These are phyloP conservation scores for Siniperca obscura DNA, from an alignment of 2,797 vertebrate species.

Conservation along the genomic window DNA sequence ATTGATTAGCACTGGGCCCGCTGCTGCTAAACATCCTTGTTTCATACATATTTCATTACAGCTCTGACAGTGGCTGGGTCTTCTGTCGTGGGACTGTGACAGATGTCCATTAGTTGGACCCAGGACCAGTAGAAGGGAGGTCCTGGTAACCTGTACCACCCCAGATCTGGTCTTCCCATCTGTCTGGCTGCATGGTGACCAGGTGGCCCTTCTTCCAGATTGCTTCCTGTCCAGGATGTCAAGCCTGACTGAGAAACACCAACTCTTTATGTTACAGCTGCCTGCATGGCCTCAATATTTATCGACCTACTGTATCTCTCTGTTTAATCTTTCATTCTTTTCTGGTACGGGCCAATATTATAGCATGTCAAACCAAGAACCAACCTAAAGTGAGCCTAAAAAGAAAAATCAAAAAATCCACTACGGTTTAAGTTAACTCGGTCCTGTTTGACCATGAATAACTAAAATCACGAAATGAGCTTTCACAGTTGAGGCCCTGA, in stretches of 20 bases:
- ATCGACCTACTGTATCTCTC: background rate
- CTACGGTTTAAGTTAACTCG: background rate
- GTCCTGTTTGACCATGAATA: slow-evolving; percentile 25
- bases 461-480: slow-evolving; percentile 44
- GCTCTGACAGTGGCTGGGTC: slow-evolving; percentile 71
- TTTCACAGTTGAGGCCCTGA: slow-evolving; percentile 27
- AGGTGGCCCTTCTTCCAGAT: slow-evolving; percentile 55
- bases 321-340: slow-evolving; percentile 5
- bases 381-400: background rate
- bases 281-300: background rate
- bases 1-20: slow-evolving; percentile 78
- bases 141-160: slow-evolving; percentile 74
- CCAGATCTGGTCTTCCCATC: slow-evolving; percentile 80
- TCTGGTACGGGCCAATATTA: background rate
- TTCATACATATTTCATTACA: slow-evolving; percentile 88
- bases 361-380: background rate
- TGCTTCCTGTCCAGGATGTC: slow-evolving; percentile 47
- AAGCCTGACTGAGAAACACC: slow-evolving; percentile 17
- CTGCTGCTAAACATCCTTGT: slow-evolving; percentile 77
- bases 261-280: slow-evolving; percentile 16
- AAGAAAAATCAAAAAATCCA: background rate
- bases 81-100: slow-evolving; percentile 83
- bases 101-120: slow-evolving; percentile 86
- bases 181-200: slow-evolving; percentile 62
- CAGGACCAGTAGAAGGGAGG: slow-evolving; percentile 69